phyloP scores from a whole-genome alignment of 2,113 vertebrate species.

The Plectropomus leopardus region DNA sequence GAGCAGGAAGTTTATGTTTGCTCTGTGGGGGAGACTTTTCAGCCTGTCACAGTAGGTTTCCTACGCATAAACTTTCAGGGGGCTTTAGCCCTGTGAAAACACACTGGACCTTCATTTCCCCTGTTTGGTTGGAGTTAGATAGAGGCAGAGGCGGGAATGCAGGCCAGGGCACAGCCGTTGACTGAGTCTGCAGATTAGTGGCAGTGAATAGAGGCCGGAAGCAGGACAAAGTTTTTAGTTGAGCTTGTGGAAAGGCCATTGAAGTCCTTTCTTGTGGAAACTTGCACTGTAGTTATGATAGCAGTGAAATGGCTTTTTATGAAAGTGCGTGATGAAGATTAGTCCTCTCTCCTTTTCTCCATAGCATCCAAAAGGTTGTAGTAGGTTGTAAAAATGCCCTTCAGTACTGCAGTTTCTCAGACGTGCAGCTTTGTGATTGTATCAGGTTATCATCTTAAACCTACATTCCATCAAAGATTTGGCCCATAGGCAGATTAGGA shows the following conservation, averaged over 20 bases:
- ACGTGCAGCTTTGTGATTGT: neutral
- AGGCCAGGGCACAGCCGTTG: conserved; percentile 25
- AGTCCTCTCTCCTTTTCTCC: neutral
- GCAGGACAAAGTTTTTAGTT: conserved; percentile 35
- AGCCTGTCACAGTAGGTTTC: conserved; percentile 49
- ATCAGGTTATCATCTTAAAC: conserved; percentile 6
- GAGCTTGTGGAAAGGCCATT: conserved; percentile 52
- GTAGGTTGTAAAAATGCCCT: neutral
- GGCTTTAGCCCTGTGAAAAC: conserved; percentile 73
- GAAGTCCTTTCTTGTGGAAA: conserved; percentile 72
- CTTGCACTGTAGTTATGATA: conserved; percentile 57
- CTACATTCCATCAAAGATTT: conserved; percentile 36
- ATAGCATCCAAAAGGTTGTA: neutral
- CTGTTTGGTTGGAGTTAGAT: conserved; percentile 38
- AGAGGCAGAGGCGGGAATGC: neutral
- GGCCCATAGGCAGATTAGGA: conserved; percentile 18
- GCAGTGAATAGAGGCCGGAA: conserved; percentile 71
- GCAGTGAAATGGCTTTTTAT: conserved; percentile 30
- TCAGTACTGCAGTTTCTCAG: neutral
- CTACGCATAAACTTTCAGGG: conserved; percentile 49
- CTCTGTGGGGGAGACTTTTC: conserved; percentile 35
- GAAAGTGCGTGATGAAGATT: conserved; percentile 6
- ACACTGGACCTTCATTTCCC: conserved; percentile 53
- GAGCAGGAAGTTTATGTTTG: conserved; percentile 77
- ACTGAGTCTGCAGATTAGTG: conserved; percentile 73